Percentiles rank a stretch among this genome's conserved stretches.
Conservation (phyloP, 2,113 vertebrate species). For the Podarcis muralis region DNA sequence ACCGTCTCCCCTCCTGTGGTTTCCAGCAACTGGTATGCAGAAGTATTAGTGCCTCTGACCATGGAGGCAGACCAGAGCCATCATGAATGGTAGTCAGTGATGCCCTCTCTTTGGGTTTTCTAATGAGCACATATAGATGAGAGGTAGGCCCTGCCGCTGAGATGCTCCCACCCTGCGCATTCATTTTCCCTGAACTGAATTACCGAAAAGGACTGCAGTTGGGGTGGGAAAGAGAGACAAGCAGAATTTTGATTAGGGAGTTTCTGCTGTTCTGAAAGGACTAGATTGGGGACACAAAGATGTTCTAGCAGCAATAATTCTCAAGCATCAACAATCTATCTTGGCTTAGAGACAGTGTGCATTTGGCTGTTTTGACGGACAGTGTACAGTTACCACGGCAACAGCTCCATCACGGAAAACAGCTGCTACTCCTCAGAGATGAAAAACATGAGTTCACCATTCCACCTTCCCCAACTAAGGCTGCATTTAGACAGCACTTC, state of each 20-base stretch:
- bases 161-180: too few species aligned
- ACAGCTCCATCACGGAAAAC: constrained; percentile 49
- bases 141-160: neutral
- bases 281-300: neutral
- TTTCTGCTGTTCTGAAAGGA: neutral
- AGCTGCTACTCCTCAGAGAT: constrained; percentile 51
- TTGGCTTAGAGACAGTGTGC: constrained; percentile 27
- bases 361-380: constrained; percentile 54
- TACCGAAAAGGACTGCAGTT: neutral
- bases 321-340: neutral
- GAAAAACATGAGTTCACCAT: constrained; percentile 34
- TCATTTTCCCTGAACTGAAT: too few species aligned
- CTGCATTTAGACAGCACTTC: too few species aligned
- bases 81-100: too few species aligned
- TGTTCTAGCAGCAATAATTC: constrained; percentile 12
- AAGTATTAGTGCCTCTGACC: too few species aligned
- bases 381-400: constrained; percentile 61
- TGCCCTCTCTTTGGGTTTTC: neutral
- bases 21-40: too few species aligned
- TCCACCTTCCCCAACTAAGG: constrained; percentile 28
- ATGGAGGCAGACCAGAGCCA: too few species aligned
- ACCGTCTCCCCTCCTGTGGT: too few species aligned
- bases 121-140: neutral
- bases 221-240: neutral
- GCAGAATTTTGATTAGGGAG: neutral